Base-by-base conservation (phyloP, 2,888 invertebrate genomes). In the Troides helena region DNA sequence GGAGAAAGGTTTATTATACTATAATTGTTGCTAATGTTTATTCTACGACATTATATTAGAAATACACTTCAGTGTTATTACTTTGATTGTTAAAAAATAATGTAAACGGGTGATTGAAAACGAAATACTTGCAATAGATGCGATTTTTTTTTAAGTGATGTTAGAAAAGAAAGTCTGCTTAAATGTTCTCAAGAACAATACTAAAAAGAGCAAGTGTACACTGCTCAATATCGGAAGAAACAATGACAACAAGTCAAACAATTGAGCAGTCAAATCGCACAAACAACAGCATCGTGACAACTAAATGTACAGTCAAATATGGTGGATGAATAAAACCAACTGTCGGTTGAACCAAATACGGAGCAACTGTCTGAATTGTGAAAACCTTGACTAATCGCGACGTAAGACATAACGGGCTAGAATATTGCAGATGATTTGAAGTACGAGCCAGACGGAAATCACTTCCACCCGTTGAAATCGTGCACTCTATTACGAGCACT, bases 331-430 rank as follows among this genome's bases (percentile, higher is more conserved):
- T 90, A 85, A 86, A 82, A 84, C 82, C 79, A 78, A 84, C 84
- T 83, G 87, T 80, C 81, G 80, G 76, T 71, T 69, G 76, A 67
- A 65, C 83, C 87, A 81, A 84, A 85, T 89, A 87, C 82, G 84
- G 85, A 77, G 76, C 75, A 77, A 68, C 61, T 58, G 78, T 76
- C 84, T 79, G 79, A 85, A 86, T 88, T 85, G 87, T 87, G 81
- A 79, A 53, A 85, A 70, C 86, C 89, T 87, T 89, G 88, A 91
- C 90, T 91, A 92, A 92, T 91, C 84, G 83, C 76, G 72, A 78
- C 81, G 81, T 81, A 82, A 80, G 76, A 69, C 62, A 58, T 57
- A 73, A 66, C 65, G 69, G 68, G 67, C 69, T 62, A 69, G 63
- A 66, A 57, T 25, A 62, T 56, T 68, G 73, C 71, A 65, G 60